Evolutionary conservation across 2,113 vertebrate genomes (phyloP).

Genomic region (Butorides virescens): DNA sequence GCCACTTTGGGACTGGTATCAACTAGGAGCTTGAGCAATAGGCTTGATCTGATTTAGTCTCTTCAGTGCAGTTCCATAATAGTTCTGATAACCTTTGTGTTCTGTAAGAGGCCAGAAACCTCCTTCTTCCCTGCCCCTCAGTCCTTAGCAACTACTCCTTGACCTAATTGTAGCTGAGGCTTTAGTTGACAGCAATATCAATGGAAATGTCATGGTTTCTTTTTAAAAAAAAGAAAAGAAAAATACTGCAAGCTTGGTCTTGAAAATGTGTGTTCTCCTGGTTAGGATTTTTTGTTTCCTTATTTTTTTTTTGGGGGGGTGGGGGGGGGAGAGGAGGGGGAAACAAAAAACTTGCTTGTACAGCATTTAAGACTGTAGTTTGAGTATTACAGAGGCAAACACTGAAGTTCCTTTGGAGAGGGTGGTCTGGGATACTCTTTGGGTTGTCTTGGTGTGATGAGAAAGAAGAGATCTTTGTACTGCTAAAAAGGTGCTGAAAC

Average conservation of each 20-base stretch:
- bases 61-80: background rate
- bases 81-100: background rate
- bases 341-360: background rate
- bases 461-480: background rate
- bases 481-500: background rate
- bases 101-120: background rate
- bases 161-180: background rate
- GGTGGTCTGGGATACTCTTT: background rate
- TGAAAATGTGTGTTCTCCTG: background rate
- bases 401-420: background rate
- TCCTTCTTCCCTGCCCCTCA: background rate
- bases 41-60: background rate
- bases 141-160: background rate
- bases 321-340: accelerated
- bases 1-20: background rate
- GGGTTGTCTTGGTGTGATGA: background rate
- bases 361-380: background rate
- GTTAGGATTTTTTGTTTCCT: background rate
- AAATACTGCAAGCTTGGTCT: background rate
- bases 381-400: background rate
- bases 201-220: background rate
- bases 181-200: background rate
- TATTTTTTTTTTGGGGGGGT: background rate
- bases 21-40: background rate
- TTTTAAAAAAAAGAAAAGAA: background rate